Base-by-base conservation (phyloP, 2,797 vertebrate species). In the Sparus aurata region DNA sequence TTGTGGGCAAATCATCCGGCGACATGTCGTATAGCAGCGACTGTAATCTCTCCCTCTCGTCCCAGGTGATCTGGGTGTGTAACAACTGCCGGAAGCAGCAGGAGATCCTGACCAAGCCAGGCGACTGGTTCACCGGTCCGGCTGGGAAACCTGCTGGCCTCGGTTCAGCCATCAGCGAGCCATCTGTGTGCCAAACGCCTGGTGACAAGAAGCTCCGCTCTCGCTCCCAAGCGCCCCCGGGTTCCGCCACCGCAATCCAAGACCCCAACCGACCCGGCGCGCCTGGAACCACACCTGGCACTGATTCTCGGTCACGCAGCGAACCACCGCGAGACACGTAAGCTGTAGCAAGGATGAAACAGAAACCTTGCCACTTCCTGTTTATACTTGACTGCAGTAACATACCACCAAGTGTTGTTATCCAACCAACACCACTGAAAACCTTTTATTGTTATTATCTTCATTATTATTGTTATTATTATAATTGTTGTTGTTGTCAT, bases 71-170 rank as follows among this genome's bases (percentile, higher is more conserved):
- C 96, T 99, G 98, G 98, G 98, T 99, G 85, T 99, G 98, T 95
- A 99, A 99, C 95, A 96, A 98, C 88, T 99, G 98, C 94, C 97
- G 98, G 92, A 99, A 99, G 94, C 98, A 99, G 86, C 98, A 99
- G 95, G 98, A 99, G 88, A 97, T 99, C 94, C 94, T 99, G 87
- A 97, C 97, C 62, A 98, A 98, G 92, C 98, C 98, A 0, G 98
- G 97, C 77, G 97, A 97, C 0, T 99, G 98, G 98, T 98, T 98
- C 94, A 96, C 97, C 25, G 95, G 96, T 85, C 95, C 96, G 4
- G 95, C 95, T 12, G 95, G 96, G 81, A 93, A 93, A 22, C 90
- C 94, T 0, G 82, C 94, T 38, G 95, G 92, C 74, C 96, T 97
- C 69, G 97, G 97, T 20, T 96, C 96, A 47, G 94, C 97, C 12